Percentiles rank a stretch among this genome's conserved stretches.
Conservation (phyloP, 1,140 invertebrate species). For the Tetraneura akinire region DNA sequence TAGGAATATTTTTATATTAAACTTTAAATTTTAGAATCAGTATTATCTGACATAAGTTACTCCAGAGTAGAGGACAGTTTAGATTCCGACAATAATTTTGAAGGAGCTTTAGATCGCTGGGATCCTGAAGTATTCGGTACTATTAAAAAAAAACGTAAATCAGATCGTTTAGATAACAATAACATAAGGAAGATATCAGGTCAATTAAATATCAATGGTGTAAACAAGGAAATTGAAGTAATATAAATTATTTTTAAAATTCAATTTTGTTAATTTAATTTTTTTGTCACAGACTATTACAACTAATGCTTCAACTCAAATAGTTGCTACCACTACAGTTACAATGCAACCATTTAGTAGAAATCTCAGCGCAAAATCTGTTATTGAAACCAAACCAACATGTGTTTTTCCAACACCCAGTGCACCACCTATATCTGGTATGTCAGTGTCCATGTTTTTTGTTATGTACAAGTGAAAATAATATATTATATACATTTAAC, state of each 20-base stretch:
- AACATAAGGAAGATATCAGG: background rate
- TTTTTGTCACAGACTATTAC: background rate
- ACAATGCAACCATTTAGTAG: slow-evolving; percentile 22
- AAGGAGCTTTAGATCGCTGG: slow-evolving; percentile 22
- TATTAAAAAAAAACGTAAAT: slow-evolving; percentile 33
- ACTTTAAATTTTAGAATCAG: slow-evolving; percentile 7
- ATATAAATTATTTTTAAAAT: background rate
- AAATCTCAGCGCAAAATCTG: slow-evolving; percentile 32
- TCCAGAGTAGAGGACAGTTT: slow-evolving; percentile 38
- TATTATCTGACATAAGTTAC: slow-evolving; percentile 42
- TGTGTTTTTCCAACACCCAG: slow-evolving; percentile 18
- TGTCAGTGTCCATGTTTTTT: background rate
- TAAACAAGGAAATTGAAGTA: slow-evolving; percentile 31
- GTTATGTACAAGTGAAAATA: too few species aligned
- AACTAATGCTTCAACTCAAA: background rate
- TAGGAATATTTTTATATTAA: background rate
- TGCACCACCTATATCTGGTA: slow-evolving; percentile 47
- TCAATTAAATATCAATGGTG: background rate
- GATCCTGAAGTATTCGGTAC: slow-evolving; percentile 28
- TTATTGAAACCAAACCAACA: slow-evolving; percentile 40
- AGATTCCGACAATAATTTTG: slow-evolving; percentile 35
- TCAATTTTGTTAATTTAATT: background rate
- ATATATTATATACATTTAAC: too few species aligned
- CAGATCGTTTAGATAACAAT: background rate
- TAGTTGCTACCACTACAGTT: slow-evolving; percentile 33